phyloP scores from a whole-genome alignment of 2,113 vertebrate genomes.

The Tapirus terrestris region DNA sequence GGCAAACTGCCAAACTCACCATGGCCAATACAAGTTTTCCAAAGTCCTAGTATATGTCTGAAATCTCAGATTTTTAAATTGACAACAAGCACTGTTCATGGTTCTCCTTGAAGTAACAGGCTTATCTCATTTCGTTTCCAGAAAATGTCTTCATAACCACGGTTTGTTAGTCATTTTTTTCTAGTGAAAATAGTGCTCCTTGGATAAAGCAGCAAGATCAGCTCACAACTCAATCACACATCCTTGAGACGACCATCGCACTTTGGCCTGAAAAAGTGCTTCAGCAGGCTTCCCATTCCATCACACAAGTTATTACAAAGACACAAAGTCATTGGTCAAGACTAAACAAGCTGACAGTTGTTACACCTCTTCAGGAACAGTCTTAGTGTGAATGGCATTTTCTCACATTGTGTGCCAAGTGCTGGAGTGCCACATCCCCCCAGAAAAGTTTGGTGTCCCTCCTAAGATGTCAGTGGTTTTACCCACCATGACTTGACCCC shows the following conservation, averaged over 20 bases:
- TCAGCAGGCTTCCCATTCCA: background rate
- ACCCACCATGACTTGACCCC: background rate
- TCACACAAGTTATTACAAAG: background rate
- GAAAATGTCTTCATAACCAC: background rate
- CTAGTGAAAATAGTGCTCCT: background rate
- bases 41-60: background rate
- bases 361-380: background rate
- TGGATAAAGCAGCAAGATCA: background rate
- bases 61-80: background rate
- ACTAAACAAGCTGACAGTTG: background rate
- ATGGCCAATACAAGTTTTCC: background rate
- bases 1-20: background rate
- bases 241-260: rapidly evolving
- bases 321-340: background rate
- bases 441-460: background rate
- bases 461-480: background rate
- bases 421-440: rapidly evolving
- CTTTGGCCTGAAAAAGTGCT: no score
- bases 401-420: rapidly evolving
- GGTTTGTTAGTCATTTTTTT: background rate
- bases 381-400: background rate
- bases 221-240: background rate
- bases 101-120: background rate
- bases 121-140: background rate
- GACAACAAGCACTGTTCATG: no score